Evolutionary conservation across 2,113 vertebrate genomes (phyloP), one percentile per base, ranked within the genome.

Genomic region (Struthio camelus): DNA sequence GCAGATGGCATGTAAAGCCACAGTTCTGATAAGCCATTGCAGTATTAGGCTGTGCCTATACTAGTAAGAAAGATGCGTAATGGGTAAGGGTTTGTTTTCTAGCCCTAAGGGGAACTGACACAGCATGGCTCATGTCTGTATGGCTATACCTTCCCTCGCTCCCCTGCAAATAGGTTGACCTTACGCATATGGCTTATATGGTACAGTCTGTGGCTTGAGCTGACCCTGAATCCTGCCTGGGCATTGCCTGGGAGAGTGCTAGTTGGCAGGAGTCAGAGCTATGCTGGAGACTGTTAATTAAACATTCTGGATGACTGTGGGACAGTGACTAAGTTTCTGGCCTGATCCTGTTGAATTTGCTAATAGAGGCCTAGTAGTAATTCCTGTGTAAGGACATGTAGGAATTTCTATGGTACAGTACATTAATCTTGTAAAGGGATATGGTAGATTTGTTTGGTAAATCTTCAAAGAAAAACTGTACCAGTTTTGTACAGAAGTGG

Each of bases 221-320:
- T 87, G 30, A 11, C 7, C 38, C 4, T 69, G 77, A 61, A 34
- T 30, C 2, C 2, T 4, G n/a, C 14, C n/a, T 13, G 6, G 20
- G 27, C 42, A 20, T 87, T 70, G 9, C 25, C 44, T 66, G 9
- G 23, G 24, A 77, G 16, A 81, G 10, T 30, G 14, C n/a, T 56
- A 11, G 18, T 14, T 84, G 72, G 20, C 42, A 71, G 27, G 38
- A 1, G 3, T 72, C 32, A 17, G 3, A 54, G 46, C 67, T 77
- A 4, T 72, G 38, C 84, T 64, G 42, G n/a, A 54, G 54, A 3
- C 23, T 48, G 25, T 44, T 64, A 1, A 0, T 59, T 71, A 72
- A 38, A 34, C 1, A 0, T 9, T 38, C 13, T 44, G 36, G 4
- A 3, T 54, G 14, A 14, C 36, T 50, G 22, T 7, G 5, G 28